Evolutionary conservation across 1,140 invertebrate genomes (phyloP).

Genomic region (Heliconius congener): DNA sequence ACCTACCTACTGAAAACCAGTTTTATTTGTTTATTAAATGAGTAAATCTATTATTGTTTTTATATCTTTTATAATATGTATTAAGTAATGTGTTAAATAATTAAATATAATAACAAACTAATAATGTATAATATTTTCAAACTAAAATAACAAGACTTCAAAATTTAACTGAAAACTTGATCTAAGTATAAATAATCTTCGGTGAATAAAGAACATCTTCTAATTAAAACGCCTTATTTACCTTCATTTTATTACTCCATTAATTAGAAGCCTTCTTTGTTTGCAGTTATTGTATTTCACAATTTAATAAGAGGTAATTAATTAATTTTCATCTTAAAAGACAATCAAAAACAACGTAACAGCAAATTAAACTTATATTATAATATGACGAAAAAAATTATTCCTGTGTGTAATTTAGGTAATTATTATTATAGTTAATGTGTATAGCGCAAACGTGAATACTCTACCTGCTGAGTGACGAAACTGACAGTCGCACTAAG

Average conservation of each 20-base stretch:
- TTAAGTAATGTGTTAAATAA: too few relatives aligned
- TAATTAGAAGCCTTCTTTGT: not conserved
- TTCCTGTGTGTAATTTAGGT: not conserved
- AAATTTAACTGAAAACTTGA: too few relatives aligned
- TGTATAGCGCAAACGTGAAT: too few relatives aligned
- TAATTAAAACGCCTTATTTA: constrained; percentile 4
- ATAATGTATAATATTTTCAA: too few relatives aligned
- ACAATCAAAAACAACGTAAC: not conserved
- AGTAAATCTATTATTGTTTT: too few relatives aligned
- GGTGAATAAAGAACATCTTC: not conserved
- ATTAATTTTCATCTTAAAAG: not conserved
- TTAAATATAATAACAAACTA: too few relatives aligned
- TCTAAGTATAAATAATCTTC: not conserved
- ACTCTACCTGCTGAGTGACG: too few relatives aligned
- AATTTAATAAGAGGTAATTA: constrained; percentile 1
- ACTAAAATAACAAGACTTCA: too few relatives aligned
- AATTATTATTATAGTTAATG: not conserved
- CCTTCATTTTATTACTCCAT: not conserved
- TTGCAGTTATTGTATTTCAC: not conserved
- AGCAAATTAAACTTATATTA: not conserved
- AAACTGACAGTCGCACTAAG: too few relatives aligned
- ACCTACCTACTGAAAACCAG: too few relatives aligned
- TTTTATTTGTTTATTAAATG: too few relatives aligned
- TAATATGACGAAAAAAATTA: not conserved
- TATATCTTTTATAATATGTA: too few relatives aligned